Base-by-base conservation (phyloP, 2,797 vertebrate genomes). In the Enteromius viviparus region DNA sequence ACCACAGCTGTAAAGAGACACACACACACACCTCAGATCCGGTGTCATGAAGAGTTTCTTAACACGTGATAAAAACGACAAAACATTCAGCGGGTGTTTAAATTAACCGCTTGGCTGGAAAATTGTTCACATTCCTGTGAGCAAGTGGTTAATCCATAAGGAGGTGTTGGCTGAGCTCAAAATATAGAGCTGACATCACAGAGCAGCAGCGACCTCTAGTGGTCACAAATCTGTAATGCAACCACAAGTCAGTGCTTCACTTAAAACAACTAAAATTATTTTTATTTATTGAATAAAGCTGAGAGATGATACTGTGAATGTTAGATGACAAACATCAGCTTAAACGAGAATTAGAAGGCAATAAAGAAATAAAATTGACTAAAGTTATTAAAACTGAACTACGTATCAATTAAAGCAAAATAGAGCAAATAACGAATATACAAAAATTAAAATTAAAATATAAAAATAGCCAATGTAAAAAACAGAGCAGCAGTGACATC, bases 1-100 rank as follows among this genome's bases (percentile, higher is more conserved):
- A 98, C 97, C 97, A 99, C 86, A 99, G 95, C 98, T 99, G 89
- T 76, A 62, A 11, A 55, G 17, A 42, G 9, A 69, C n/a, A 12
- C 32, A 49, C 6, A 78, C 21, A 23, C 17, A 53, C 23, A 37
- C 34, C 21, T 53, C 55, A 21, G 17, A 55, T 68, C 21, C 8
- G 29, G 19, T 55, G 29, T 15, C 45, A 19, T 23, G n/a, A 51
- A 68, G 32, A 72, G 23, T n/a, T 8, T 34, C 12, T 80, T 5
- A 69, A 51, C 21, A 42, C 32, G 47, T 68, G 42, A 34, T 34
- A 79, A 80, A 82, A 9, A 80, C 4, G 53, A 42, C 42, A 64
- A 78, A 74, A 79, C 26, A 6, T 64, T 71, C 51, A 69, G 76
- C 6, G 5, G 49, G 45, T 62, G 29, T 75, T 68, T 65, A 78